Base-by-base conservation (phyloP, 2,113 vertebrate species). In the Mohoua ochrocephala region DNA sequence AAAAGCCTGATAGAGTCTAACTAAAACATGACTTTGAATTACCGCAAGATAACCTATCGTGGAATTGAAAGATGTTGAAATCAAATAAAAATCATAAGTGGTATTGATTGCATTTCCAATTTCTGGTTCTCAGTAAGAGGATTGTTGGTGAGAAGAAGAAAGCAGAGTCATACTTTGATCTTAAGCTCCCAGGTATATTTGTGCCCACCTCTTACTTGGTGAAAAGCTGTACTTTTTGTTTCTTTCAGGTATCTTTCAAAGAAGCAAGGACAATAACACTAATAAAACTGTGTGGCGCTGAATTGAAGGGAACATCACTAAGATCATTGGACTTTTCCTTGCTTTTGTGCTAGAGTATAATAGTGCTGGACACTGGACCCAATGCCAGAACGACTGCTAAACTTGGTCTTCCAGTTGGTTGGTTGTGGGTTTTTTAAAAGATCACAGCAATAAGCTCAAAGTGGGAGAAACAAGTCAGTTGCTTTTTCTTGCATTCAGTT, bases 241-340 rank as follows among this genome's bases (percentile, higher is more conserved):
- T 97, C 91, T 95, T 97, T 35, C 95, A 99, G 99, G 98, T 99
- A 99, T 97, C 98, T 99, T 83, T 99, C 99, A 87, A 99, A 99
- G 98, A 99, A 98, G 97, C 99, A 99, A 98, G 99, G 98, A 95
- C 99, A 99, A 94, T 99, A 98, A 97, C 97, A 44, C 75, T 89
- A 87, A 69, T 82, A 82, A 95, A 93, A 45, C 50, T 56, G 69
- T 89, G 53, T 95, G 87, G 92, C 96, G 93, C 85, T 93, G 95
- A 92, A 90, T 26, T 86, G 97, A 97, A 97, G 96, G 94, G 95
- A 96, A 95, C 93, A 91, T 95, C 96, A 84, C 86, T 88, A 89
- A 97, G 96, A 96, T 88, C 93, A 93, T 95, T 92, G 96, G 97
- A 97, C 97, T 94, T 95, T 95, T 95, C 89, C 91, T 94, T 92